Percentiles rank a stretch among this genome's conserved stretches.
Conservation (phyloP, 2,113 vertebrate species). For the Thermophis baileyi region DNA sequence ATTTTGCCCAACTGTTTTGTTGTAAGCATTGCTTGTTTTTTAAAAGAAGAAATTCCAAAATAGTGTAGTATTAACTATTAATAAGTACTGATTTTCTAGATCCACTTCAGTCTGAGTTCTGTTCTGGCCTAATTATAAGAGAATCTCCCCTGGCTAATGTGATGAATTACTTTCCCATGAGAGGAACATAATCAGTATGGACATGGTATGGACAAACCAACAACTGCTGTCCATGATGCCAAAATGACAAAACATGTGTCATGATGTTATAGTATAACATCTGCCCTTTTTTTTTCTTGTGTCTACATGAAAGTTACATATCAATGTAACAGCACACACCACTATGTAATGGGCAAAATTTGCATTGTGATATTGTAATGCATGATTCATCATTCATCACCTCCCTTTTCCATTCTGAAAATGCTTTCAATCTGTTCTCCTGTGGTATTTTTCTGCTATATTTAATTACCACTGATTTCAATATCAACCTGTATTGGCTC, state of each 20-base stretch:
- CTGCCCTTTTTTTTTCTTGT: background rate
- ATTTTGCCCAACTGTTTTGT: background rate
- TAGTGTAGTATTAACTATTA: background rate
- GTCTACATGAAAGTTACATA: background rate
- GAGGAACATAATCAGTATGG: background rate
- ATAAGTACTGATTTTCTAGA: background rate
- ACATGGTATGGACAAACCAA: background rate
- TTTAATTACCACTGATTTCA: background rate
- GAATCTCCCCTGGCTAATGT: background rate
- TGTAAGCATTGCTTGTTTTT: background rate
- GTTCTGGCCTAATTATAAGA: background rate
- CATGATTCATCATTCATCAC: background rate
- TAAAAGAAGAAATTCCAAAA: background rate
- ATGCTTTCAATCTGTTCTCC: background rate
- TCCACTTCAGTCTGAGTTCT: background rate
- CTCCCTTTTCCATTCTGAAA: background rate
- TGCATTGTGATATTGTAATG: background rate
- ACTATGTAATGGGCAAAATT: background rate
- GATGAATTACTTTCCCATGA: background rate
- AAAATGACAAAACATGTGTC: background rate
- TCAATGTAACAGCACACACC: background rate
- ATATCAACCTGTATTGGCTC: background rate
- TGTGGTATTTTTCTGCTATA: background rate
- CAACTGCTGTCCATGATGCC: background rate
- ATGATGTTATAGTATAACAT: background rate